Evolutionary conservation across 1,140 invertebrate genomes (phyloP), one percentile per base, ranked within the genome.

Genomic region (Heliconius hermathena): DNA sequence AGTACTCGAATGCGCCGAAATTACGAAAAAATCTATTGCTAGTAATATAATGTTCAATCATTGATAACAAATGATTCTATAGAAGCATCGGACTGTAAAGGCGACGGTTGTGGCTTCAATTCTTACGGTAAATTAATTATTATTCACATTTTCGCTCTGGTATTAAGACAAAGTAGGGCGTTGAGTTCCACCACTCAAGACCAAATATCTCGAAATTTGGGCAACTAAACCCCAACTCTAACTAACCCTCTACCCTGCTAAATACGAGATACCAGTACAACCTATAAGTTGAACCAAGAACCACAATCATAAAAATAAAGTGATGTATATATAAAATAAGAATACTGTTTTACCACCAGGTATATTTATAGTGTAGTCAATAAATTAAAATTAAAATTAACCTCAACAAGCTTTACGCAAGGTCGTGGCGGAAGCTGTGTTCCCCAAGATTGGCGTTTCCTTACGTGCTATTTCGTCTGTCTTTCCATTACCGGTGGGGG

Each of bases 371-470:
- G 9, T 60, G 4, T 9, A n/a, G 9, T 60, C 20, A 9, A 36
- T 22, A 26, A 60, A 60, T 66, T 66, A 66, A 26, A 66, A 66
- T 3, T 66, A 66, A 82, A 74, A 75, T 76, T 60, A 81, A 72
- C 52, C 20, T 76, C 38, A 73, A 73, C 73, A 78, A 57, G 38
- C 46, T 70, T 71, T 73, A 78, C 75, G 81, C 79, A 82, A 82
- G 81, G 81, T 79, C 77, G 60, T 57, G 72, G 74, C n/a, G 75
- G 81, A 80, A 81, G 82, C 36, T 57, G 54, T 18, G 49, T 52
- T 16, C 29, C 36, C n/a, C 79, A 82, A 86, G 87, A 90, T 86
- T 87, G 86, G 87, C 88, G 81, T 88, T 83, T 90, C 88, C 87
- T 90, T 80, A 82, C 83, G 85, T 85, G 85, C 75, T 79, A 81